Evolutionary conservation across 2,113 vertebrate genomes (phyloP).

Genomic region (Narcine bancroftii): DNA sequence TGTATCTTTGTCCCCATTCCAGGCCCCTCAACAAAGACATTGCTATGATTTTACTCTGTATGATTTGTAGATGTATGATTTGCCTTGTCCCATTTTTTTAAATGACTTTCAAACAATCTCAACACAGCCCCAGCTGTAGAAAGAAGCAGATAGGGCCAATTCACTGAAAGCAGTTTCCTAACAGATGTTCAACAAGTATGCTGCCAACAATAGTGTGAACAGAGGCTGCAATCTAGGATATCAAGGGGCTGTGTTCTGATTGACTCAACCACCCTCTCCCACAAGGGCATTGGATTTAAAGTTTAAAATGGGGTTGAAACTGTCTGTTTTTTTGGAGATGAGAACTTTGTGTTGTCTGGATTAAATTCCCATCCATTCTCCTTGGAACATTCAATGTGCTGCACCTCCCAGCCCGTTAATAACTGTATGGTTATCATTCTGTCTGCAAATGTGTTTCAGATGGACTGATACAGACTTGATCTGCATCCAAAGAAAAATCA

Average conservation of each 20-base stretch:
- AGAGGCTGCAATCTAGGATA: neutral
- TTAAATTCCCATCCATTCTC: neutral
- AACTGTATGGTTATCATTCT: neutral
- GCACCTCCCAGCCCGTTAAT: neutral
- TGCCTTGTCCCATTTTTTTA: neutral
- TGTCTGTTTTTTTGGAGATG: neutral
- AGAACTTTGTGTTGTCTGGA: neutral
- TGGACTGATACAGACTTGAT: neutral
- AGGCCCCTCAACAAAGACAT: neutral
- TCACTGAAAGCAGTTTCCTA: neutral
- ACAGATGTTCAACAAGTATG: neutral
- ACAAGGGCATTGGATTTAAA: neutral
- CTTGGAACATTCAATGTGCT: neutral
- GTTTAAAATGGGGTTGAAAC: neutral
- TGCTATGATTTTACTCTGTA: no score
- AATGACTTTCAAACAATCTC: neutral
- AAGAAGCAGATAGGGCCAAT: neutral
- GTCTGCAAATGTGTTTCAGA: neutral
- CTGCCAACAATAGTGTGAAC: neutral
- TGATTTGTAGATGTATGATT: no score
- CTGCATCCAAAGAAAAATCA: neutral
- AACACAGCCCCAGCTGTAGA: neutral
- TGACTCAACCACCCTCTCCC: neutral
- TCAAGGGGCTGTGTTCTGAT: neutral
- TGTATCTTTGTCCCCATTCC: neutral